Conservation (phyloP, 2,888 invertebrate genomes). For the Diloba caeruleocephala region DNA sequence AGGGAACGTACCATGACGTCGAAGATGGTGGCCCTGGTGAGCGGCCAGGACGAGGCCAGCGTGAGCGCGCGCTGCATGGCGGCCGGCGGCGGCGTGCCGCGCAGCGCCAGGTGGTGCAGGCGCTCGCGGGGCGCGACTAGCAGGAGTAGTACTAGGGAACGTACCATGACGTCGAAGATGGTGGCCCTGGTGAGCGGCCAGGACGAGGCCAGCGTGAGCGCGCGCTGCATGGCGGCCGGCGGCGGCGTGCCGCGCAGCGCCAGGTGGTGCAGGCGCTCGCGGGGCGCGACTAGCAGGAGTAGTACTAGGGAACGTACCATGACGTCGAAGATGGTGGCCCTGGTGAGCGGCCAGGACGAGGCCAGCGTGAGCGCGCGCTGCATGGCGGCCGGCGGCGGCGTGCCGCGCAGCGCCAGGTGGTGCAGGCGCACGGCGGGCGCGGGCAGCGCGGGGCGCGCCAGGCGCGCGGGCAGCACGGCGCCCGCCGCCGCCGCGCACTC, state of each 20-base stretch:
- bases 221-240: conserved; percentile 97
- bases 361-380: conserved; percentile 97
- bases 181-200: conserved; percentile 98
- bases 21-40: conserved; percentile 95
- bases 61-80: conserved; percentile 98
- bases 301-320: conserved; percentile 89
- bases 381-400: conserved; percentile 96
- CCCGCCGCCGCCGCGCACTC: conserved; percentile 93
- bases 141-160: conserved; percentile 38
- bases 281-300: too few species aligned
- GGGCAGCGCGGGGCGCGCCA: conserved; percentile 94
- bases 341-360: conserved; percentile 97
- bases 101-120: conserved; percentile 93
- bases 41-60: conserved; percentile 97
- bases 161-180: conserved; percentile 93
- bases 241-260: conserved; percentile 95
- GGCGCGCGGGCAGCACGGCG: conserved; percentile 94
- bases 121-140: conserved; percentile 93
- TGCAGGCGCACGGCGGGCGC: conserved; percentile 96
- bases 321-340: conserved; percentile 98
- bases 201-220: conserved; percentile 96
- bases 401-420: conserved; percentile 96
- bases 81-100: conserved; percentile 94
- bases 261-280: too few species aligned
- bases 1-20: conserved; percentile 90